These are phyloP conservation scores for Macrosteles quadrilineatus DNA, from an alignment of 1,140 invertebrate species.

Conservation along the genomic window DNA sequence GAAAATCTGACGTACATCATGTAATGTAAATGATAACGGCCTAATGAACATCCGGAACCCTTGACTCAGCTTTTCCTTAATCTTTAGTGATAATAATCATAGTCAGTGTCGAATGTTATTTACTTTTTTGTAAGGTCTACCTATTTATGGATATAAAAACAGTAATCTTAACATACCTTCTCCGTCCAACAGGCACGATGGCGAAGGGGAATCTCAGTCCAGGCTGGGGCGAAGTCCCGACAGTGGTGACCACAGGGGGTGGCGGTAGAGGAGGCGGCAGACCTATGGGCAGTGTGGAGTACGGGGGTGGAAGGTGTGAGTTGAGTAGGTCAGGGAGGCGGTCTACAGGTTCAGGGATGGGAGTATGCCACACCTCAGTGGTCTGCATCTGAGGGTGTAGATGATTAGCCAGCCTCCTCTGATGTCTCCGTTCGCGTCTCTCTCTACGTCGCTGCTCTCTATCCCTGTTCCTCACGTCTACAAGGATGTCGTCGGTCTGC, in stretches of 20 bases:
- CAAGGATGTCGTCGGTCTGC: slow-evolving; percentile 46
- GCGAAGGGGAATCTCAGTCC: slow-evolving; percentile 41
- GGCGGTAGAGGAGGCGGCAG: slow-evolving; percentile 34
- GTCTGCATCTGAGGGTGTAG: slow-evolving; percentile 29
- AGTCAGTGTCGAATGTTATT: no score
- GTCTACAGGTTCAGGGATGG: slow-evolving; percentile 36
- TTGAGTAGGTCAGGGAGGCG: slow-evolving; percentile 55
- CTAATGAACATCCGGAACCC: no score
- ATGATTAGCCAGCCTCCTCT: slow-evolving; percentile 29
- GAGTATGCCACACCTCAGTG: not conserved
- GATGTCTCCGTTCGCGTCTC: slow-evolving; percentile 40
- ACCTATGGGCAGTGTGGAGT: slow-evolving; percentile 49
- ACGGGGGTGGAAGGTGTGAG: slow-evolving; percentile 55
- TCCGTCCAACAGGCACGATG: slow-evolving; percentile 40
- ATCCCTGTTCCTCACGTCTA: slow-evolving; percentile 21
- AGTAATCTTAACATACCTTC: slow-evolving; percentile 43
- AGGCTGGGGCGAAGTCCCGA: slow-evolving; percentile 23
- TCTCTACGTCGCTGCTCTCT: slow-evolving; percentile 44
- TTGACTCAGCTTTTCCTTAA: no score
- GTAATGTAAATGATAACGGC: no score
- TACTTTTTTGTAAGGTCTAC: no score
- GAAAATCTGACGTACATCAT: no score
- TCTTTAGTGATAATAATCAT: no score
- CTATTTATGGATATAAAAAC: no score
- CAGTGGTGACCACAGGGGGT: slow-evolving; percentile 24